phyloP scores from a whole-genome alignment of 2,797 vertebrate species.

The Micrastur ruficollis region DNA sequence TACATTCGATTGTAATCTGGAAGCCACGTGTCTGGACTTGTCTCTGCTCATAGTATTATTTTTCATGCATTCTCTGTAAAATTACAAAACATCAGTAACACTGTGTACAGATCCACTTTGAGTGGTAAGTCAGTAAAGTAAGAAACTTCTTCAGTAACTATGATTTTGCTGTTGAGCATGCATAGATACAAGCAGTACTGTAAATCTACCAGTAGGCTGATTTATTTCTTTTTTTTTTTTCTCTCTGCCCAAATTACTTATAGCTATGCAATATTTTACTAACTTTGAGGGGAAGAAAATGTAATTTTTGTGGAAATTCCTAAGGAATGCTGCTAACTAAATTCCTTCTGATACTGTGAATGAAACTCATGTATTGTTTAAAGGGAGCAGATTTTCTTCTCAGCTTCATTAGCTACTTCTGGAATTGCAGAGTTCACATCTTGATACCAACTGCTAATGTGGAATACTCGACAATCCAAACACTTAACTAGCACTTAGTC shows the following conservation, averaged over 20 bases:
- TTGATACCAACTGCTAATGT: neutral
- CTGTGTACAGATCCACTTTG: neutral
- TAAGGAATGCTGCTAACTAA: neutral
- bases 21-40: neutral
- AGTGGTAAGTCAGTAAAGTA: neutral
- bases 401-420: neutral
- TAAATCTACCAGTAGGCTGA: neutral
- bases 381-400: neutral
- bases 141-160: neutral
- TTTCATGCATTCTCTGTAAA: neutral
- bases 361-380: neutral
- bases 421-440: neutral
- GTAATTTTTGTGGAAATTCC: neutral
- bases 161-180: neutral
- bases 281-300: neutral
- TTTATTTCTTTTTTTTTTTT: neutral
- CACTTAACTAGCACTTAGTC: neutral
- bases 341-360: neutral
- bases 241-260: neutral
- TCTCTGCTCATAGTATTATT: neutral
- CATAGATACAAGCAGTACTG: neutral
- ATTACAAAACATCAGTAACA: neutral
- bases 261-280: neutral
- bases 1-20: neutral
- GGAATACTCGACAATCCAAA: neutral